Evolutionary conservation across 2,113 vertebrate species (phyloP), one percentile per base, ranked within the genome.

Genomic region (Columba janthina): DNA sequence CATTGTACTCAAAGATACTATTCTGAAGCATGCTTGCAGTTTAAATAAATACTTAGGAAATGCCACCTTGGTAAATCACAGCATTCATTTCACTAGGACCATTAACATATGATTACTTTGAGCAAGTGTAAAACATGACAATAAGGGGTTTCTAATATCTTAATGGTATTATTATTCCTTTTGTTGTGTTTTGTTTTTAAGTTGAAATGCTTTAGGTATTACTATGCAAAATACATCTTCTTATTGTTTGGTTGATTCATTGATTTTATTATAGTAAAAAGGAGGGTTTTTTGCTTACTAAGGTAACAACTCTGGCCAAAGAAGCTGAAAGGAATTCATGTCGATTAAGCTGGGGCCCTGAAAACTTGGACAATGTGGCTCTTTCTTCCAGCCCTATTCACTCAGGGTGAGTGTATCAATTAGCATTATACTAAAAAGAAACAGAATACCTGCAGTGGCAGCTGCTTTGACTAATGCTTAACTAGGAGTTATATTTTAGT

Each of bases 321-420:
- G 98, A 99, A 89, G 98, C 98, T 58, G 99, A 99, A 93, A 99
- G 97, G 94, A 99, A 98, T 91, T 98, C 98, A 0, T 99, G 98
- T 96, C 98, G 98, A 83, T 97, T 99, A 81, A 99, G 98, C 96
- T 99, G 99, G 99, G 98, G 98, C 77, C 98, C 98, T 40, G 99
- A 99, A 89, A 98, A 99, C 95, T 96, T 99, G 97, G 99, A 99
- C 97, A 99, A 99, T 12, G 98, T 99, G 92, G 99, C 99, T 64
- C 98, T 99, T 95, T 99, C 99, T 86, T 99, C 98, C 90, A 99
- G 99, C 86, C 99, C 99, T 73, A 98, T 99, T 90, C 99, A 99
- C 97, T 99, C 99, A 80, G 99, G 99, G 99, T 99, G 96, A 96
- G 99, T 98, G 15, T 94, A 81, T 90, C 86, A 53, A 88, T 78